Conservation (phyloP, 2,888 invertebrate species). For the Ormyrus labotus region DNA sequence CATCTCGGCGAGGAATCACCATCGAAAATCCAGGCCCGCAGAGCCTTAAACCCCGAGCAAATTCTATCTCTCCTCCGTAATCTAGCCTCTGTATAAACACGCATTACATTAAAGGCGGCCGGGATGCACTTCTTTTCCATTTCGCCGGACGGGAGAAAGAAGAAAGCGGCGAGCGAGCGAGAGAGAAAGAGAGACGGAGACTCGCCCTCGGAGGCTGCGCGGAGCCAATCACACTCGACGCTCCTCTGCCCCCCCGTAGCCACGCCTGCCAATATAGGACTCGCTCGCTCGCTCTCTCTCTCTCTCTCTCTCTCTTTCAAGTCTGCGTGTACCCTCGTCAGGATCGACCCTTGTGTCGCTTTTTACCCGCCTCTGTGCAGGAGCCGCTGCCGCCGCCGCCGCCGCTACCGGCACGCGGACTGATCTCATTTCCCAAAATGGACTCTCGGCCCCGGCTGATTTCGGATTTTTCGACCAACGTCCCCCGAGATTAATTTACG, state of each 20-base stretch:
- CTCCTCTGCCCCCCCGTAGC: constrained; percentile 70
- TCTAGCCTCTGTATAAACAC: constrained; percentile 63
- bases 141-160: not conserved
- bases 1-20: too few species aligned
- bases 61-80: constrained; percentile 65
- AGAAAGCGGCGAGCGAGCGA: constrained; percentile 59
- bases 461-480: constrained; percentile 33
- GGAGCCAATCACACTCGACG: constrained; percentile 70
- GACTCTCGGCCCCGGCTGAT: constrained; percentile 58
- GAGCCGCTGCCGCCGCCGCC: constrained; percentile 19
- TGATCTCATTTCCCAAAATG: constrained; percentile 73
- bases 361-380: constrained; percentile 57
- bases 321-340: constrained; percentile 48
- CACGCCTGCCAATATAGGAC: constrained; percentile 76
- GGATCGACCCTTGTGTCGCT: constrained; percentile 64
- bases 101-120: constrained; percentile 70
- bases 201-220: constrained; percentile 56
- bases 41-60: constrained; percentile 53
- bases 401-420: constrained; percentile 59
- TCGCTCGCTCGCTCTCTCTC: constrained; percentile 70
- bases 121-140: not conserved
- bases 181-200: constrained; percentile 57
- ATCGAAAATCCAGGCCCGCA: too few species aligned
- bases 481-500: constrained; percentile 61
- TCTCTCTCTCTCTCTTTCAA: constrained; percentile 70